phyloP scores from a whole-genome alignment of 1,140 invertebrate genomes.

The Heterodera schachtii region DNA sequence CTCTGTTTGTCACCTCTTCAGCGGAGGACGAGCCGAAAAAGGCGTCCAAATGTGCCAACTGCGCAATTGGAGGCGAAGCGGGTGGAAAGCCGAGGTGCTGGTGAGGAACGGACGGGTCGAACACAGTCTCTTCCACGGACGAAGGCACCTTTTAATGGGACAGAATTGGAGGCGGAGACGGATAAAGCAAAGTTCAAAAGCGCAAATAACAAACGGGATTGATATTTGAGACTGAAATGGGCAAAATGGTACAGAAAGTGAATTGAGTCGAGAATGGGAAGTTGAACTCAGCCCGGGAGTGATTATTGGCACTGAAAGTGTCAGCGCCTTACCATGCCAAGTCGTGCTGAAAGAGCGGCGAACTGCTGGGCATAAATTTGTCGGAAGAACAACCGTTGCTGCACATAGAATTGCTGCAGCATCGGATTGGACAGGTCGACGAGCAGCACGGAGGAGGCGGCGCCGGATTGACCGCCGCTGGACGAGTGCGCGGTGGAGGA shows the following conservation, averaged over 20 bases:
- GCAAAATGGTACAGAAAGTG: too few species aligned
- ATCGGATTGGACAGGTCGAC: constrained; percentile 22
- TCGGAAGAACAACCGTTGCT: constrained; percentile 23
- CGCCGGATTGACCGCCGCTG: background rate
- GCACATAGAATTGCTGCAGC: constrained; percentile 24
- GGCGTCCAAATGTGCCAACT: background rate
- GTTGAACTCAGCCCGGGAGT: background rate
- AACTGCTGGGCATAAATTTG: constrained; percentile 31
- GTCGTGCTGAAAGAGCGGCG: constrained; percentile 22
- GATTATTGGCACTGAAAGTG: background rate
- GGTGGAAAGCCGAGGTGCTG: constrained; percentile 27
- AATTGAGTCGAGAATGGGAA: too few species aligned
- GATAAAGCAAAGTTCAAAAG: background rate
- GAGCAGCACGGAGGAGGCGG: background rate
- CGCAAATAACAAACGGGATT: background rate
- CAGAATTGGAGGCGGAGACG: background rate
- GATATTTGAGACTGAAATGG: background rate
- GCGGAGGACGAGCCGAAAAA: background rate
- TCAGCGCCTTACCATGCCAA: constrained; percentile 13
- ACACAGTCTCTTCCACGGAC: background rate
- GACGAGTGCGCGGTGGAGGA: background rate
- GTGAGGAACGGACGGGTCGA: constrained; percentile 16
- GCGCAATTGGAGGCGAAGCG: background rate
- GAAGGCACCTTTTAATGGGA: background rate
- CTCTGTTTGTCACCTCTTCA: too few species aligned